Evolutionary conservation across 2,888 invertebrate genomes (phyloP).

Genomic region (Dicyrtoma fusca): DNA sequence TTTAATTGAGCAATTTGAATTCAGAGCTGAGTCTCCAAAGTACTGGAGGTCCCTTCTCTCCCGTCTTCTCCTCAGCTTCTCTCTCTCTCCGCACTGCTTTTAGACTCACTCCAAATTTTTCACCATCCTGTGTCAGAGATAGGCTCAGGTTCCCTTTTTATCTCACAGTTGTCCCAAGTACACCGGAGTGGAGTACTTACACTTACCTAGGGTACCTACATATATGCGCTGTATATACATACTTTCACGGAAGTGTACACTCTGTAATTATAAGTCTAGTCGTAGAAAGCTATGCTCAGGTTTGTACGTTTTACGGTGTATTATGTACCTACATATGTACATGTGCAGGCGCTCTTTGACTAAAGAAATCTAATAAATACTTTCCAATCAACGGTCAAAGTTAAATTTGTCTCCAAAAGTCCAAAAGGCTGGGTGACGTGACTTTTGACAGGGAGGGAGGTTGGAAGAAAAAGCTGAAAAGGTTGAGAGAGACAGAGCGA

Average conservation of each 20-base stretch:
- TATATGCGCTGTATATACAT: no score
- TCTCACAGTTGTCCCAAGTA: no score
- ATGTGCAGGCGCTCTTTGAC: background rate
- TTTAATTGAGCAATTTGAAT: conserved; percentile 58
- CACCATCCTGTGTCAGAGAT: background rate
- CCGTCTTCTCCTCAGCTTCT: conserved; percentile 7
- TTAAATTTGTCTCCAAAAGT: conserved; percentile 39
- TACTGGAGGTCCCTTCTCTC: conserved; percentile 52
- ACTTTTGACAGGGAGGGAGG: background rate
- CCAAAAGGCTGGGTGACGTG: conserved; percentile 16
- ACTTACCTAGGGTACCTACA: no score
- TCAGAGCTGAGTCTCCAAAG: conserved; percentile 52
- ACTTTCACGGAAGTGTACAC: no score
- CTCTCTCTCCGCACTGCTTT: conserved; percentile 20
- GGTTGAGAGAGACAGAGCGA: background rate
- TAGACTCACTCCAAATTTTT: background rate
- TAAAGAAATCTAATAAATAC: no score
- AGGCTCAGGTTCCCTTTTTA: background rate
- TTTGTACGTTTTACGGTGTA: no score
- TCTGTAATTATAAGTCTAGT: no score
- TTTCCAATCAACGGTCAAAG: background rate
- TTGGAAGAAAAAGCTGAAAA: background rate
- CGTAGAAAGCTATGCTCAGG: no score
- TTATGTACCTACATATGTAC: no score
- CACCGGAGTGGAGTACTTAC: no score